These are phyloP conservation scores for Raphicerus campestris DNA, from an alignment of 2,113 vertebrate species.

Conservation along the genomic window DNA sequence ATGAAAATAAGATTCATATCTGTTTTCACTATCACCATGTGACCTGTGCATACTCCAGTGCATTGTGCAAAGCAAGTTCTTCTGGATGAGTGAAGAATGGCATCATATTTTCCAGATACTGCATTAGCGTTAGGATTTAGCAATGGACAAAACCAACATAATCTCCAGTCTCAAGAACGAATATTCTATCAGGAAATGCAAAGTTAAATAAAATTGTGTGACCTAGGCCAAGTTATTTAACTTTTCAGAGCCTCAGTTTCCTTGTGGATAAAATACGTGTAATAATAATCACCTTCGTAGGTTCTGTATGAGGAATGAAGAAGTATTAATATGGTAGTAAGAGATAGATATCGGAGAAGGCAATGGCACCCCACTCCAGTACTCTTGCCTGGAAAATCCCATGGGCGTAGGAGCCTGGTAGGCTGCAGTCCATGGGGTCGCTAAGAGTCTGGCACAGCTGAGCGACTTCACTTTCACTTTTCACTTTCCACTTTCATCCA, in stretches of 20 bases:
- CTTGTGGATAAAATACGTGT: neutral
- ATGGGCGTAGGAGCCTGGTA: too few species aligned
- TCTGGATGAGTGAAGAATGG: neutral
- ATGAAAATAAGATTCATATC: neutral
- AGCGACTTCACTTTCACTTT: too few species aligned
- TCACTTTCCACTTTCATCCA: too few species aligned
- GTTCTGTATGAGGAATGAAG: neutral
- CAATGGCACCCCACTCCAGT: too few species aligned
- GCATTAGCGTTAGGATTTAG: neutral
- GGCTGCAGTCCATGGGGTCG: too few species aligned
- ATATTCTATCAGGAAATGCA: neutral
- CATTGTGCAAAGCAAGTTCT: neutral
- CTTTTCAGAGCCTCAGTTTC: neutral
- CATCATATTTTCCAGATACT: neutral
- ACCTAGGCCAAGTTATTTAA: neutral
- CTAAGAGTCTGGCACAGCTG: too few species aligned
- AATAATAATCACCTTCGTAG: neutral
- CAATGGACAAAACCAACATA: neutral
- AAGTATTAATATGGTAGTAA: neutral
- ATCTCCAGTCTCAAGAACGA: neutral
- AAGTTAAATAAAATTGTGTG: neutral
- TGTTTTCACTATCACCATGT: neutral
- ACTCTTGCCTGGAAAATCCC: too few species aligned
- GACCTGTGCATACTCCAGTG: neutral
- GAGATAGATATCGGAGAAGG: neutral